These are phyloP conservation scores for Pristionchus arcanus DNA, from an alignment of 2,888 invertebrate genomes.

Conservation along the genomic window DNA sequence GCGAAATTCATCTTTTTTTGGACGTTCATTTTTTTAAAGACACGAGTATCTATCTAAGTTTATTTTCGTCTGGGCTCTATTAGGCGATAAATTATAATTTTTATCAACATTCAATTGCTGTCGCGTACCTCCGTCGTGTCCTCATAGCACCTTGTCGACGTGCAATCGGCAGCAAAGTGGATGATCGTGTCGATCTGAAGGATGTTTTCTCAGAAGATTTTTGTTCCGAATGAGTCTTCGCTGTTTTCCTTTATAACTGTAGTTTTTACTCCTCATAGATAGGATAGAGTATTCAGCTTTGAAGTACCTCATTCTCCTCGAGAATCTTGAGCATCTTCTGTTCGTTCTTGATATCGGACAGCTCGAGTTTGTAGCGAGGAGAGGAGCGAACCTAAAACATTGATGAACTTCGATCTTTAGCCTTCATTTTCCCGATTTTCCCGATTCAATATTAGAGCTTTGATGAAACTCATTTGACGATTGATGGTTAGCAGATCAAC, in stretches of 20 bases:
- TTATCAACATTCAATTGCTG: not conserved
- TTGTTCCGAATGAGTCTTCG: too few species aligned
- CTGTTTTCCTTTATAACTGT: not conserved
- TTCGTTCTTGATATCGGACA: constrained; percentile 75
- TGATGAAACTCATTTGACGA: too few species aligned
- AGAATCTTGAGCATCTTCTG: constrained; percentile 69
- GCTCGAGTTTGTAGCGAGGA: constrained; percentile 71
- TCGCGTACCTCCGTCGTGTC: constrained; percentile 69
- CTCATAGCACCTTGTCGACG: constrained; percentile 77
- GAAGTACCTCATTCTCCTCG: constrained; percentile 66
- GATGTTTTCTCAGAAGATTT: not conserved
- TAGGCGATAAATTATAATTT: too few species aligned
- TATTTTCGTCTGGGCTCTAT: too few species aligned
- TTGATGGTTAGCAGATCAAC: not conserved
- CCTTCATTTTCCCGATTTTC: too few species aligned
- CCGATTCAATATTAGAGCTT: too few species aligned
- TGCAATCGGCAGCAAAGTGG: constrained; percentile 78
- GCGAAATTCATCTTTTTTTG: not conserved
- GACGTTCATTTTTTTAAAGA: not conserved
- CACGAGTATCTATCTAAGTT: too few species aligned
- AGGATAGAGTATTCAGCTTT: not conserved
- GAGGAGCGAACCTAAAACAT: constrained; percentile 65
- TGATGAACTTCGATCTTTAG: not conserved
- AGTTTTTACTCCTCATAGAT: not conserved
- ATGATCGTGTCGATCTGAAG: constrained; percentile 76